These are phyloP conservation scores for Heptranchias perlo DNA, from an alignment of 2,113 vertebrate species.

Conservation along the genomic window DNA sequence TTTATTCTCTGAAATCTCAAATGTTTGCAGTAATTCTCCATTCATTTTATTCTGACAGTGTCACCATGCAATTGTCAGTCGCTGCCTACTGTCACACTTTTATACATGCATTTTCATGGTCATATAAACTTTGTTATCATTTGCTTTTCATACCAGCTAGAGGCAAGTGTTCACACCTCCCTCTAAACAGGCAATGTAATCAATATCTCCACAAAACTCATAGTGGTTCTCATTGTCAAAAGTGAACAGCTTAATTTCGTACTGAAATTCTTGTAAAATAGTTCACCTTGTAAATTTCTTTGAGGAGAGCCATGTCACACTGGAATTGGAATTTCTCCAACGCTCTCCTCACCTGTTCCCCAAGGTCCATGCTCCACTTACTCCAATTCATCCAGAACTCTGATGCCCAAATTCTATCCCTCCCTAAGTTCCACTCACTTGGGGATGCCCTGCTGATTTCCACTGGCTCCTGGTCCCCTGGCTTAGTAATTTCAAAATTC, in stretches of 20 bases:
- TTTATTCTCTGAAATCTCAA: not conserved
- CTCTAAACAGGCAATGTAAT: not conserved
- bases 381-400: not conserved
- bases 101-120: not conserved
- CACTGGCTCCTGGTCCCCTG: not conserved
- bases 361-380: not conserved
- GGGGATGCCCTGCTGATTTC: not conserved
- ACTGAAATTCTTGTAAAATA: not conserved
- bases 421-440: not conserved
- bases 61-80: not conserved
- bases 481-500: not conserved
- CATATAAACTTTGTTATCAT: not conserved
- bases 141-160: not conserved
- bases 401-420: not conserved
- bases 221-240: not conserved
- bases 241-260: not conserved
- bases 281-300: not conserved
- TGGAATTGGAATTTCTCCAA: not conserved
- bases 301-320: not conserved
- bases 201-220: not conserved
- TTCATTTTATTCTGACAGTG: not conserved
- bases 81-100: too few relatives aligned
- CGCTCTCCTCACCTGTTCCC: not conserved
- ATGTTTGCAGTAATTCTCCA: not conserved
- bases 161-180: not conserved